These are phyloP conservation scores for Pseudochromis fuscus DNA, from an alignment of 2,797 vertebrate species.

Conservation along the genomic window DNA sequence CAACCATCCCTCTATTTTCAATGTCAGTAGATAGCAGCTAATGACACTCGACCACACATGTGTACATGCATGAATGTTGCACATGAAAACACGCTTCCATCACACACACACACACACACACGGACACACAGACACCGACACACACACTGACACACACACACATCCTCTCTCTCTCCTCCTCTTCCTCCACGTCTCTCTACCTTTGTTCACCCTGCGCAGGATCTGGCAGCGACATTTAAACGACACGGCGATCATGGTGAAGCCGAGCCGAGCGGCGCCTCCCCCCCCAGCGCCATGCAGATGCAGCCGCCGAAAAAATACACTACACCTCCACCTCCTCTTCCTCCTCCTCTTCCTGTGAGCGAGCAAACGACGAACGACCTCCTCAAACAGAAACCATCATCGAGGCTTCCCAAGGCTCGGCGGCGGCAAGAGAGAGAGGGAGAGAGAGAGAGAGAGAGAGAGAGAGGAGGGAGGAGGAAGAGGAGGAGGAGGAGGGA, in stretches of 20 bases:
- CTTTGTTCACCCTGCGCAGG: slow-evolving; percentile 96
- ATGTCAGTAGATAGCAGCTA: slow-evolving; percentile 67
- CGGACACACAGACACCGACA: background rate
- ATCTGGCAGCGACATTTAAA: slow-evolving; percentile 99
- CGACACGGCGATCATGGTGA: slow-evolving; percentile 98
- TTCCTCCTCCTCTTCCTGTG: slow-evolving; percentile 29
- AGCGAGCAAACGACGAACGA: slow-evolving; percentile 39
- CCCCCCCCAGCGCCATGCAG: slow-evolving; percentile 74
- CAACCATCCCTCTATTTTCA: slow-evolving; percentile 46
- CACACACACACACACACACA: slow-evolving; percentile 5
- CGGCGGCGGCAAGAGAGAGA: background rate
- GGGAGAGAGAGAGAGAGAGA: background rate
- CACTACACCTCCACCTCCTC: slow-evolving; percentile 50
- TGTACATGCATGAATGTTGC: slow-evolving; percentile 16
- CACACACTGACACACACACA: slow-evolving; percentile 2
- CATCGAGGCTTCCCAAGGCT: slow-evolving; percentile 40
- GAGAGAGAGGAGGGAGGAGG: background rate
- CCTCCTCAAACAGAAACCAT: slow-evolving; percentile 61
- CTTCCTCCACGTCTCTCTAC: slow-evolving; percentile 81
- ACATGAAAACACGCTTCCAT: slow-evolving; percentile 24
- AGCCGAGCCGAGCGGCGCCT: slow-evolving; percentile 67
- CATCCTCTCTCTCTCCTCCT: slow-evolving; percentile 22
- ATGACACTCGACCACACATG: slow-evolving; percentile 34
- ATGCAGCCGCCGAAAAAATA: slow-evolving; percentile 47
- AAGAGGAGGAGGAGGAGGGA: slow-evolving; percentile 33